A percentile compares a stretch with the other conserved stretches of the same genome.
phyloP scores from a whole-genome alignment of 2,888 invertebrate species.

The Cataglyphis cursor region DNA sequence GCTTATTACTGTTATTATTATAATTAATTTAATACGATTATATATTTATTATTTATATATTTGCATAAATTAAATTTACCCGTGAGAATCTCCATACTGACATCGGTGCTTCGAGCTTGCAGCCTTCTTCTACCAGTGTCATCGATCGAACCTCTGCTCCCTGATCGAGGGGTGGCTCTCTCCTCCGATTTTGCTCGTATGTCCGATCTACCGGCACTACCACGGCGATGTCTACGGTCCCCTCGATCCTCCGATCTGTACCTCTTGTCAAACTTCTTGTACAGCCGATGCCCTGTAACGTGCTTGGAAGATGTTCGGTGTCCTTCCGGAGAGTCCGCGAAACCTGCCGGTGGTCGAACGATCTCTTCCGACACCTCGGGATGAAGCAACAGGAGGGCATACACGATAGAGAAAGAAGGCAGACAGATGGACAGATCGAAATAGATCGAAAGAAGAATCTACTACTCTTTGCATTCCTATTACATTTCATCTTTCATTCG shows the following conservation, averaged over 20 bases:
- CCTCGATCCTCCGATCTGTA: slow-evolving; percentile 93
- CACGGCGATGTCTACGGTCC: slow-evolving; percentile 89
- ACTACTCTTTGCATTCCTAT: slow-evolving; percentile 21
- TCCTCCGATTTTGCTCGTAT: slow-evolving; percentile 91
- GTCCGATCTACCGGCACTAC: slow-evolving; percentile 90
- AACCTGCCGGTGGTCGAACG: slow-evolving; percentile 95
- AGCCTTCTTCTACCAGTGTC: slow-evolving; percentile 80
- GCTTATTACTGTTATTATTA: too few relatives aligned
- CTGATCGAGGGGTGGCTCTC: slow-evolving; percentile 78
- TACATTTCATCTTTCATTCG: not conserved
- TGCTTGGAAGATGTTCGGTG: slow-evolving; percentile 82
- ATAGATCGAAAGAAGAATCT: slow-evolving; percentile 51
- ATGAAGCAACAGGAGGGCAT: slow-evolving; percentile 74
- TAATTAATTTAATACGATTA: too few relatives aligned
- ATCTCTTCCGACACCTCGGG: slow-evolving; percentile 89
- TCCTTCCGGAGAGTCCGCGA: slow-evolving; percentile 93
- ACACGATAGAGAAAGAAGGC: slow-evolving; percentile 75
- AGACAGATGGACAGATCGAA: slow-evolving; percentile 66
- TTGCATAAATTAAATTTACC: slow-evolving; percentile 72
- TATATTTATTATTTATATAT: not conserved
- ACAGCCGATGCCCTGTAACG: slow-evolving; percentile 87
- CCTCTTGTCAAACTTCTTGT: slow-evolving; percentile 93
- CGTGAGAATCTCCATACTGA: slow-evolving; percentile 88
- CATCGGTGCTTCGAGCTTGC: slow-evolving; percentile 90
- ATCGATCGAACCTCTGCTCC: slow-evolving; percentile 81